Conservation (phyloP, 2,113 vertebrate genomes). For the Rutilus rutilus region DNA sequence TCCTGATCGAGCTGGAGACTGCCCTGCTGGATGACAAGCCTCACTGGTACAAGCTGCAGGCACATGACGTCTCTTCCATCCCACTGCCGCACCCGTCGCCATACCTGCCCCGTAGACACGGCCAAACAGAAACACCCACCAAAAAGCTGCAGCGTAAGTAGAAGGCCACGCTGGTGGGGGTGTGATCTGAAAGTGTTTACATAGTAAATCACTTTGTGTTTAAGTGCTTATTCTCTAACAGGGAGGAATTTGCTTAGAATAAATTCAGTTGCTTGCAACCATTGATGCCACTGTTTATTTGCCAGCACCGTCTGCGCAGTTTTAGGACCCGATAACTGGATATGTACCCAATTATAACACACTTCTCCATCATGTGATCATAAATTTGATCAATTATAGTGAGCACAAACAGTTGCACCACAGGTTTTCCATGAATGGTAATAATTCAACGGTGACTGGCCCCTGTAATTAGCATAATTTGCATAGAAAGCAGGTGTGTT, state of each 20-base stretch:
- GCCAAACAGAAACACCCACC: slow-evolving; percentile 84
- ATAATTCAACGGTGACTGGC: not conserved
- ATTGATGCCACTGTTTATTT: not conserved
- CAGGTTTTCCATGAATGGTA: not conserved
- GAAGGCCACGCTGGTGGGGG: not conserved
- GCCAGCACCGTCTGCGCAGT: not conserved
- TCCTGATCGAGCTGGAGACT: slow-evolving; percentile 97
- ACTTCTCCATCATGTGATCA: not conserved
- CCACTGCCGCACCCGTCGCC: slow-evolving; percentile 95
- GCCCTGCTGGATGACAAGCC: slow-evolving; percentile 96
- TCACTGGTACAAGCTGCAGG: slow-evolving; percentile 98
- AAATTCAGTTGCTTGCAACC: not conserved
- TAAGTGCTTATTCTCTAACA: not conserved
- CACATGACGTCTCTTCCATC: slow-evolving; percentile 95
- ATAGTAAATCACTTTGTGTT: not conserved
- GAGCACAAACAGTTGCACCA: not conserved
- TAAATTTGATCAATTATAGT: not conserved
- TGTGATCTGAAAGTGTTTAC: slow-evolving; percentile 14
- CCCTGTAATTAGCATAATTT: not conserved
- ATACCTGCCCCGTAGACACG: slow-evolving; percentile 90
- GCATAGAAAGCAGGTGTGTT: not conserved
- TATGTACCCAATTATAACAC: not conserved
- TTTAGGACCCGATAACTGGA: not conserved
- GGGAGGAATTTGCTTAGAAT: not conserved
- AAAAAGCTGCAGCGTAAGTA: slow-evolving; percentile 97